Evolutionary conservation across 1,140 invertebrate genomes (phyloP).

Genomic region (Yoshiicerus persimilis): DNA sequence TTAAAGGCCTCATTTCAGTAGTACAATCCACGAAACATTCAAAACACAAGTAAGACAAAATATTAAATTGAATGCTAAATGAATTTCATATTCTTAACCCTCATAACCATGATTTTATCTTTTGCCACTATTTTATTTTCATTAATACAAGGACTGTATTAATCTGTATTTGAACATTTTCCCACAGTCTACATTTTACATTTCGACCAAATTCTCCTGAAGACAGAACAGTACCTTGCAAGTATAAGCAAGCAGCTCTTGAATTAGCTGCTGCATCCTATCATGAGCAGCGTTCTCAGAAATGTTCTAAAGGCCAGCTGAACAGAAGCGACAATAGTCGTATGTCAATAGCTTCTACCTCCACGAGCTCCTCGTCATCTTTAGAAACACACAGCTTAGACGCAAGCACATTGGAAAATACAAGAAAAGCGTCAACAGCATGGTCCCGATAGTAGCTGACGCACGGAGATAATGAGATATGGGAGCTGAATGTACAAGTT

Average conservation of each 20-base stretch:
- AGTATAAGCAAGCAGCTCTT: constrained; percentile 16
- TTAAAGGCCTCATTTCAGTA: constrained; percentile 41
- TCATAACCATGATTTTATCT: not conserved
- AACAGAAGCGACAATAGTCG: not conserved
- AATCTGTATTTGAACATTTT: too few relatives aligned
- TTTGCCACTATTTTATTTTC: too few relatives aligned
- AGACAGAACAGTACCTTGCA: constrained; percentile 28
- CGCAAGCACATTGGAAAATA: not conserved
- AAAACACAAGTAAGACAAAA: not conserved
- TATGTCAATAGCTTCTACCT: not conserved
- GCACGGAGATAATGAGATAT: not conserved
- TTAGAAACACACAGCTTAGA: constrained; percentile 30
- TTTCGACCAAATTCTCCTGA: constrained; percentile 34
- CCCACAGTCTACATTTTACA: not conserved
- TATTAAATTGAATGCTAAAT: too few relatives aligned
- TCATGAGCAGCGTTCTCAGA: not conserved
- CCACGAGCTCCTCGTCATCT: constrained; percentile 19
- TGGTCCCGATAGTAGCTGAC: not conserved
- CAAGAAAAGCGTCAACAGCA: not conserved
- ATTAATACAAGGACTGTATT: too few relatives aligned
- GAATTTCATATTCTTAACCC: too few relatives aligned
- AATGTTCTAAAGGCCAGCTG: constrained; percentile 7
- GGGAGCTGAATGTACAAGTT: not conserved
- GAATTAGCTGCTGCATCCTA: not conserved
- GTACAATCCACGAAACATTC: not conserved